A percentile compares a stretch with the other conserved stretches of the same genome.
These are phyloP conservation scores for Onthophagus taurus DNA, from an alignment of 1,140 invertebrate genomes.

Conservation along the genomic window DNA sequence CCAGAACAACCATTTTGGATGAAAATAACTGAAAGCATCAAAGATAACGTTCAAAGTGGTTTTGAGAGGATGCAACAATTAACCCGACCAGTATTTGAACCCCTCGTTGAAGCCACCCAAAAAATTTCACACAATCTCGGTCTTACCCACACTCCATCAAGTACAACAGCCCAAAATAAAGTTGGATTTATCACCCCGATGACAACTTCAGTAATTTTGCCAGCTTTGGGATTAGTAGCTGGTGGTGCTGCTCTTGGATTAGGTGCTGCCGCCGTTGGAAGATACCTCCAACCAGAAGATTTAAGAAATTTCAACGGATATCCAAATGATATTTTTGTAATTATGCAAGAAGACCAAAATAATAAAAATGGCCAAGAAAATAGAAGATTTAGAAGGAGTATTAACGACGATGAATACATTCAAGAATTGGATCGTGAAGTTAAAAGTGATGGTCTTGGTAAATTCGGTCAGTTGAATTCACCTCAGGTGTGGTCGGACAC, in stretches of 20 bases:
- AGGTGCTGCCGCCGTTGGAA: slow-evolving; percentile 65
- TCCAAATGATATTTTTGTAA: slow-evolving; percentile 27
- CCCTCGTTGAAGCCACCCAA: slow-evolving; percentile 63
- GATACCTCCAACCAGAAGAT: slow-evolving; percentile 56
- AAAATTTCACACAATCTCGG: slow-evolving; percentile 68
- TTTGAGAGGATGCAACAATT: slow-evolving; percentile 59
- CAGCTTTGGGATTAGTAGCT: slow-evolving; percentile 62
- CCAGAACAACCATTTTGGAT: slow-evolving; percentile 58
- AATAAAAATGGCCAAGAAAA: slow-evolving; percentile 23
- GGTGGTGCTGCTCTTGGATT: slow-evolving; percentile 65
- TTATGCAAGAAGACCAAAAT: slow-evolving; percentile 21
- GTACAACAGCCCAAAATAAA: slow-evolving; percentile 51
- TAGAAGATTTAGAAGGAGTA: slow-evolving; percentile 39
- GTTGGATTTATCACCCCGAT: slow-evolving; percentile 51
- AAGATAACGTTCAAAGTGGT: slow-evolving; percentile 57
- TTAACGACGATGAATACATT: slow-evolving; percentile 34
- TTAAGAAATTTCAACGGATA: slow-evolving; percentile 40
- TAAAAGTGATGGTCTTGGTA: slow-evolving; percentile 39
- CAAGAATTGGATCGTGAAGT: slow-evolving; percentile 37
- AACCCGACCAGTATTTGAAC: slow-evolving; percentile 60
- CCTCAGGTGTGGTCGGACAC: slow-evolving; percentile 57
- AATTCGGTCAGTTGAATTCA: slow-evolving; percentile 46
- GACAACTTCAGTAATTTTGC: slow-evolving; percentile 52
- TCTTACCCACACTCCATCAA: slow-evolving; percentile 40
- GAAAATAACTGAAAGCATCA: slow-evolving; percentile 59